Evolutionary conservation across 2,113 vertebrate species (phyloP), one percentile per base, ranked within the genome.

Genomic region (Lampris megalopsis): DNA sequence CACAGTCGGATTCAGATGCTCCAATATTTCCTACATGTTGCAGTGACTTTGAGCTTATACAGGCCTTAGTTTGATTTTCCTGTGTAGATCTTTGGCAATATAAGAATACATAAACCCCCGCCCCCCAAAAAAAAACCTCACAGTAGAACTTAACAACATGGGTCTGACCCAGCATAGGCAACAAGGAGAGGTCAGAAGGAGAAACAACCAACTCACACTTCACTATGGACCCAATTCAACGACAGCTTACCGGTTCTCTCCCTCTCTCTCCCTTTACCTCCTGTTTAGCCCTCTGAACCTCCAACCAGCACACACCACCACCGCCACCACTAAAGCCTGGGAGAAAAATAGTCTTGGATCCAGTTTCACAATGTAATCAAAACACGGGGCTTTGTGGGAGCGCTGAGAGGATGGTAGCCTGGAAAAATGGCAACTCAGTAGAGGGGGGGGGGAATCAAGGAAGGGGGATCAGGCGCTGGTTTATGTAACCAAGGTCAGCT

Each of bases 401-500:
- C 49, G 36, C 75, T 47, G 10, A 53, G 50, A 42, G 69, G 69
- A 86, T 9, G 68, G 68, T n/a, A 77, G 74, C 60, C 68, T 71
- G 76, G 83, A 79, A 84, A 60, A 81, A 78, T 13, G 35, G 72
- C 60, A 71, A 73, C 43, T 62, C n/a, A 77, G 68, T 35, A 77
- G 68, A 82, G 60, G 60, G 6, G 61, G 73, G 69, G 71, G 63
- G 75, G 77, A 77, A 82, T 63, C 37, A 37, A 70, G 54, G 66
- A 73, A 73, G 70, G 50, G 73, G 68, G 74, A 64, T 67, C 74
- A 73, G 57, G 54, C 43, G 13, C 56, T 68, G 43, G 85, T 91
- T 91, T 88, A 82, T 80, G 63, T 86, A 92, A 87, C 90, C 81
- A 88, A 86, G 85, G 84, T 91, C 86, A 91, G 71, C 62, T 49